Conservation (phyloP, 2,888 invertebrate genomes). For the Arrhopalites spinosus region DNA sequence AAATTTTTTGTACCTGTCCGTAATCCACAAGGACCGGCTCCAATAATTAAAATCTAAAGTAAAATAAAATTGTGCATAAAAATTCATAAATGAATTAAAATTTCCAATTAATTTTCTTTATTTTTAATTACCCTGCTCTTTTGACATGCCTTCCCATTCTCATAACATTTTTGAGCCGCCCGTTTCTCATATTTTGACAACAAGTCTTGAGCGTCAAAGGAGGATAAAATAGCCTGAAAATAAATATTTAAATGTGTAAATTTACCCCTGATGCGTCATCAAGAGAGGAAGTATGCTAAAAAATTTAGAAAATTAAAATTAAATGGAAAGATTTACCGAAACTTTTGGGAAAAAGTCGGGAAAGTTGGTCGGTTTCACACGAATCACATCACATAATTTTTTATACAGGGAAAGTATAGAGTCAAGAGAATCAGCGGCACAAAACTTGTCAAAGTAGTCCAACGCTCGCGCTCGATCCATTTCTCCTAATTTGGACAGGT, state of each 20-base stretch:
- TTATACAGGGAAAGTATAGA: constrained; percentile 75
- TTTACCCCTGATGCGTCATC: constrained; percentile 6
- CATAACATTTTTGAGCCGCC: constrained; percentile 49
- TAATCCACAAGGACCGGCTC: constrained; percentile 65
- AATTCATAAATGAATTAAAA: background rate
- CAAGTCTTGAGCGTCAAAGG: constrained; percentile 53
- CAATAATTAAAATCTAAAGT: constrained; percentile 63
- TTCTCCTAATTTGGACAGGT: constrained; percentile 13
- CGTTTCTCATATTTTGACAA: constrained; percentile 51
- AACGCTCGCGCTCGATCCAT: constrained; percentile 66
- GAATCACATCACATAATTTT: constrained; percentile 83
- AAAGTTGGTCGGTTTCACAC: constrained; percentile 77
- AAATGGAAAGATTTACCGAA: constrained; percentile 65
- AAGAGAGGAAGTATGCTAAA: constrained; percentile 6
- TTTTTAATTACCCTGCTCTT: constrained; percentile 44
- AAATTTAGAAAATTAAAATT: constrained; percentile 1
- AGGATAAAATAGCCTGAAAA: constrained; percentile 47
- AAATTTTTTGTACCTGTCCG: constrained; percentile 56
- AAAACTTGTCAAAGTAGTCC: constrained; percentile 90
- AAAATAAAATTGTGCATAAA: background rate
- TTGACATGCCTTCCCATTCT: constrained; percentile 49
- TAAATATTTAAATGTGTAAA: background rate
- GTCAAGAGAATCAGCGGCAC: constrained; percentile 87
- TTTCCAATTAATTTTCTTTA: background rate
- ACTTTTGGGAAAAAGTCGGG: constrained; percentile 87